Evolutionary conservation across 2,113 vertebrate species (phyloP), one percentile per base, ranked within the genome.

Genomic region (Labeo catla): DNA sequence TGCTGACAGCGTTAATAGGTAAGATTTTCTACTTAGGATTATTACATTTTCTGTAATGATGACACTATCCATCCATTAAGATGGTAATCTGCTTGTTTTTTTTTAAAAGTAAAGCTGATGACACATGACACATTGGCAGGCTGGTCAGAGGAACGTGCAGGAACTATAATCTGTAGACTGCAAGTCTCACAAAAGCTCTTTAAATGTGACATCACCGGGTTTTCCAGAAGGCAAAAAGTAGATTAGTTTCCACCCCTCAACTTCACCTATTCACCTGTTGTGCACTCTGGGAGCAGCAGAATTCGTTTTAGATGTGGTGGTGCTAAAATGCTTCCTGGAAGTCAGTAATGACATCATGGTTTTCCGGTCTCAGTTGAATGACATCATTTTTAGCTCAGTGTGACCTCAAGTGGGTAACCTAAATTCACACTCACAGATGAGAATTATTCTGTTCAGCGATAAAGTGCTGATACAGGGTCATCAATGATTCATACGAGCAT

Each of bases 281-380:
- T 74, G 54, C 65, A 28, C 23, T 73, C 45, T 86, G 34, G 63
- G 68, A 87, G 76, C 74, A 74, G 73, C 61, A 70, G 6, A 54
- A 78, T 83, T 59, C 8, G 4, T 77, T 65, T 81, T 78, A 74
- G 23, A 84, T 81, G 34, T 57, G 81, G 76, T 86, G 59, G 81
- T 82, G 85, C 54, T 52, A 47, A 54, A 77, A 6, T 47, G 68
- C 76, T 86, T 88, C 87, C 79, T 72, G 70, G 66, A 86, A 86
- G 21, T 84, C 76, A 66, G 4, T 61, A 66, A 84, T 84, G 85
- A 86, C 83, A 86, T 74, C 36, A 76, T 59, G 19, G 76, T 54
- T 50, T 88, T 89, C 88, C 68, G 49, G 81, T 68, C 85, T 72
- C 49, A 84, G 74, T 76, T 83, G 79, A 45, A 83, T 84, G 85